Conservation (phyloP, 2,888 invertebrate genomes). For the Keiferia lycopersicella region DNA sequence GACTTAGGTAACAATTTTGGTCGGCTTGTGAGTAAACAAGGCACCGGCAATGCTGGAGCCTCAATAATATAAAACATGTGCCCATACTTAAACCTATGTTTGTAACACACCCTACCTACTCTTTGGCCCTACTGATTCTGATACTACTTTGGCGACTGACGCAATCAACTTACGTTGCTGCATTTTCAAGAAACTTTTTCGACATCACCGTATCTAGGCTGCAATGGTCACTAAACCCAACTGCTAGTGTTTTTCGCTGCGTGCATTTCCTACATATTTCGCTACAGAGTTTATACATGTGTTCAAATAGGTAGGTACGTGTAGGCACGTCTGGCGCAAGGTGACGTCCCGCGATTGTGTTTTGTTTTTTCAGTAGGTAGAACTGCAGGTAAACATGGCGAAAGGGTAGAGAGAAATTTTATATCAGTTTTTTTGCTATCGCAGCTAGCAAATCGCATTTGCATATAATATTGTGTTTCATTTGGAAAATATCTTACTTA, state of each 20-base stretch:
- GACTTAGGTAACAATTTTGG: constrained; percentile 44
- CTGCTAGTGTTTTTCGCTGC: not conserved
- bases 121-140: constrained; percentile 21
- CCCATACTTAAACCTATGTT: constrained; percentile 59
- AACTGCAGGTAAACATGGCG: constrained; percentile 25
- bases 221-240: not conserved
- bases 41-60: constrained; percentile 57
- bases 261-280: too few relatives aligned
- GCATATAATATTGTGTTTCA: not conserved
- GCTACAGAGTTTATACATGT: not conserved
- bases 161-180: not conserved
- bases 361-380: constrained; percentile 24
- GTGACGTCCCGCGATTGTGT: constrained; percentile 24
- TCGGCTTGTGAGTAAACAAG: constrained; percentile 63
- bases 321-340: constrained; percentile 25
- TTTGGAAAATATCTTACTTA: not conserved
- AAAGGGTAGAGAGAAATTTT: constrained; percentile 1
- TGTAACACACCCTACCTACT: constrained; percentile 46
- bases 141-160: not conserved
- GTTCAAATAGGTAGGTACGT: not conserved
- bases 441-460: not conserved
- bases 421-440: not conserved
- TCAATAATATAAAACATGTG: constrained; percentile 78
- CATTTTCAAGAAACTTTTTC: not conserved
- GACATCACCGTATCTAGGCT: too few relatives aligned